These are phyloP conservation scores for Drosophila micromelanica DNA, from an alignment of 1,140 invertebrate species.

Conservation along the genomic window DNA sequence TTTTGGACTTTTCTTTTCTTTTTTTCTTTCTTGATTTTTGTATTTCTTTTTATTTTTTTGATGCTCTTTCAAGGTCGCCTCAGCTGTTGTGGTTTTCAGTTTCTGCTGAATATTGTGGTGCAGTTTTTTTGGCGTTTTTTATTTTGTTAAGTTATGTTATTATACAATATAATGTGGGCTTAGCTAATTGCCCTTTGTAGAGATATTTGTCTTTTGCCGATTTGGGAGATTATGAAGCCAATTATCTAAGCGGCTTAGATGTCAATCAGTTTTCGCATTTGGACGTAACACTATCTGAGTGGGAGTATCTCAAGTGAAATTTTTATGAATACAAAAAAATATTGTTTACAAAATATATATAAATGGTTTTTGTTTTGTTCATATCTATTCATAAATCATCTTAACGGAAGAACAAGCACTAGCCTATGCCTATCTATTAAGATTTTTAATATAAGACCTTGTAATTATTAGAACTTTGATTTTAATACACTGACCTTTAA, in stretches of 20 bases:
- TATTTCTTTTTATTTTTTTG: conserved; percentile 17
- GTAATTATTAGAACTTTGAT: neutral
- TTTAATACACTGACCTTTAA: conserved; percentile 3
- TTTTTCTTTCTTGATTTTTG: conserved; percentile 9
- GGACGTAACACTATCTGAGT: neutral
- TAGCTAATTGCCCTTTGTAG: conserved; percentile 1
- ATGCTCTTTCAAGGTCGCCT: conserved; percentile 41
- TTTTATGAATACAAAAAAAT: neutral
- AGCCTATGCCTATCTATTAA: neutral
- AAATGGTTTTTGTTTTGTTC: neutral
- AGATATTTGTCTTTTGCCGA: conserved; percentile 18
- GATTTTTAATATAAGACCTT: neutral
- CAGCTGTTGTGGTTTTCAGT: conserved; percentile 11
- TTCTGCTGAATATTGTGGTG: conserved; percentile 40
- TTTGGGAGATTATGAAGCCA: conserved; percentile 7
- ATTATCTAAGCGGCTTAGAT: conserved; percentile 9
- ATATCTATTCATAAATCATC: neutral
- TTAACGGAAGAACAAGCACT: neutral
- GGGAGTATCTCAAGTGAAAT: neutral
- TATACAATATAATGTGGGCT: conserved; percentile 25
- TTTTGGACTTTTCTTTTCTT: conserved; percentile 50
- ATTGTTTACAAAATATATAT: no score
- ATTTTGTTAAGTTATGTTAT: conserved; percentile 16
- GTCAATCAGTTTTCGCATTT: neutral
- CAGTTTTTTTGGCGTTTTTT: conserved; percentile 10